phyloP scores from a whole-genome alignment of 2,797 vertebrate species.

The Mormyrus hasselquistii region DNA sequence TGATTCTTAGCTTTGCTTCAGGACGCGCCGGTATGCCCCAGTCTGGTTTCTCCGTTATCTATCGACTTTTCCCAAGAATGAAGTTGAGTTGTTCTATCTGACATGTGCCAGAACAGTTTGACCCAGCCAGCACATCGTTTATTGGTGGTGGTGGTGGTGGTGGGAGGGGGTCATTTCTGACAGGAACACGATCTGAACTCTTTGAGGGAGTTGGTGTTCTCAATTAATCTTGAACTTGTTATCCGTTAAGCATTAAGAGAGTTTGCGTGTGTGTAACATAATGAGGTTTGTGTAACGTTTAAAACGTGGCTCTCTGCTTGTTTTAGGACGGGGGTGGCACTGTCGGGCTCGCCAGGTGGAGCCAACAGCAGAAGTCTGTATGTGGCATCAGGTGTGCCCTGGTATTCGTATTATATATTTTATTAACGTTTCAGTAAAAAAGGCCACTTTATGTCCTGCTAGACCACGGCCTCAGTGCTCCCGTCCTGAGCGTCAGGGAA shows the following conservation, averaged over 20 bases:
- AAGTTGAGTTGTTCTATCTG: slow-evolving; percentile 12
- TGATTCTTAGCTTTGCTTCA: neutral
- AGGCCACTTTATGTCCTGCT: neutral
- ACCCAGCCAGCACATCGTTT: slow-evolving; percentile 13
- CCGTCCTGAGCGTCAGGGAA: neutral
- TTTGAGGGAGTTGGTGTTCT: neutral
- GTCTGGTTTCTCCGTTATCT: neutral
- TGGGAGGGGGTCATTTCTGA: neutral
- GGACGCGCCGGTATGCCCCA: neutral
- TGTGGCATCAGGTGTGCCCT: neutral
- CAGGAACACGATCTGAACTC: neutral
- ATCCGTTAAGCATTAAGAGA: neutral
- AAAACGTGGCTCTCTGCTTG: neutral
- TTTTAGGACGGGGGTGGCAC: neutral
- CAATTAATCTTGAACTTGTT: neutral
- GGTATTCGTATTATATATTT: neutral
- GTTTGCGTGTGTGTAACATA: neutral
- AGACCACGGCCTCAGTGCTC: neutral
- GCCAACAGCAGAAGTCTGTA: neutral
- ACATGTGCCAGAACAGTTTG: slow-evolving; percentile 12
- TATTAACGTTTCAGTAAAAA: neutral
- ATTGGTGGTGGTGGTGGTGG: neutral
- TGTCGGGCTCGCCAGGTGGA: neutral
- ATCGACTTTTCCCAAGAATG: neutral
- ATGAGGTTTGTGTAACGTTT: neutral